Base-by-base conservation (phyloP, 1,140 invertebrate genomes). In the Drosophila fuyamai region DNA sequence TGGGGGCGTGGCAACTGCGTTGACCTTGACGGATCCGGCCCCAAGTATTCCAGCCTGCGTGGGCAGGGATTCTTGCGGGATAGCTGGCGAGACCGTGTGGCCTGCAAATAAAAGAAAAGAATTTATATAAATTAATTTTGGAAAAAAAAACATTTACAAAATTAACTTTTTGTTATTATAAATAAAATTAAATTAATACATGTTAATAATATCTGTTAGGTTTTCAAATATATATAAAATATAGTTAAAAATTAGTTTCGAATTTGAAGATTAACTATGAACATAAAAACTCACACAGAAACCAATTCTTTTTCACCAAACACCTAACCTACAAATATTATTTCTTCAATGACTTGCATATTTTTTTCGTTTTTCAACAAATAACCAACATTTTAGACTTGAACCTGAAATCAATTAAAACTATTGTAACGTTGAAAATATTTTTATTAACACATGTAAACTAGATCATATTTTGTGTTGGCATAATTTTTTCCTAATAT, bases 61-160 rank as follows among this genome's bases (percentile, higher is more conserved):
- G 83, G 83, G 38, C 27, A 7, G 9, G 46, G 72, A 66, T 76
- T 83, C 51, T 86, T 86, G 47, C 70, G 76, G 29, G 48, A 18
- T 40, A 58, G 41, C 48, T 61, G 78, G 54, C 51, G 78, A 53
- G 53, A 65, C 18, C 44, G 48, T 12, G 40, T 35, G 32, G 67
- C 36, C 83, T 79, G 58, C 2, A 82, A 48, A 13, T 27, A 32
- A 44, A 23, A 0, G 18, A 23, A 40, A 9, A 40, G 0, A 32
- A 29, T 23, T 23, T 4, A 7, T 5, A 51, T 5, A 7, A 8
- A 18, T 23, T 13, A 9, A 7, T 54, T 1, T 16, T 35, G 14
- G 27, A 13, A 18, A 27, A 6, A 8, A 14, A 5, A 10, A 29
- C 29, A 29, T 29, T 29, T 29, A 29, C 4, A 29, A 29, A 29